Evolutionary conservation across 2,113 vertebrate genomes (phyloP).

Genomic region (Rattus rattus): DNA sequence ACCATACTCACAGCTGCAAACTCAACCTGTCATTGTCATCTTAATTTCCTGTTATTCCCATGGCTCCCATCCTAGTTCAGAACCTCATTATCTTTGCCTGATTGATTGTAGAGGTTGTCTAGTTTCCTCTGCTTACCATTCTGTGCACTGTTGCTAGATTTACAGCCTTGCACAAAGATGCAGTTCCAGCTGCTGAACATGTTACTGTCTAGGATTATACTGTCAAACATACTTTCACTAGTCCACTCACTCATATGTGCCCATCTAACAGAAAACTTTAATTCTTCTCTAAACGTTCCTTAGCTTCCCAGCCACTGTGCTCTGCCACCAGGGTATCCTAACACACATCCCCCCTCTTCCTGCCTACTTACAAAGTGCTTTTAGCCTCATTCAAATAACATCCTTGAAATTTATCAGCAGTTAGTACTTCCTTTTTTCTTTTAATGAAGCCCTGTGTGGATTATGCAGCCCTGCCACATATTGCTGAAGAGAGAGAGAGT

Average conservation of each 20-base stretch:
- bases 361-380: background rate
- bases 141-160: background rate
- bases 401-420: slow-evolving; percentile 41
- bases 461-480: slow-evolving; percentile 9
- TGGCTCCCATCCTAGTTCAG: background rate
- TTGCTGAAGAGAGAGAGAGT: background rate
- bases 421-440: background rate
- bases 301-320: background rate
- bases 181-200: slow-evolving; percentile 2
- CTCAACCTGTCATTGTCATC: background rate
- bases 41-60: background rate
- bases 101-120: background rate
- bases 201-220: background rate
- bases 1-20: background rate
- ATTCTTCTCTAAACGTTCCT: background rate
- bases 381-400: background rate
- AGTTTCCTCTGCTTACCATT: background rate
- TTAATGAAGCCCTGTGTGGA: background rate
- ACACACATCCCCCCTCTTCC: background rate
- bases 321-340: background rate
- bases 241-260: background rate
- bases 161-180: slow-evolving; percentile 9
- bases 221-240: background rate
- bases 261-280: background rate
- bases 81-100: slow-evolving; percentile 32